Base-by-base conservation (phyloP, 2,113 vertebrate genomes). In the Psilopogon haemacephalus region DNA sequence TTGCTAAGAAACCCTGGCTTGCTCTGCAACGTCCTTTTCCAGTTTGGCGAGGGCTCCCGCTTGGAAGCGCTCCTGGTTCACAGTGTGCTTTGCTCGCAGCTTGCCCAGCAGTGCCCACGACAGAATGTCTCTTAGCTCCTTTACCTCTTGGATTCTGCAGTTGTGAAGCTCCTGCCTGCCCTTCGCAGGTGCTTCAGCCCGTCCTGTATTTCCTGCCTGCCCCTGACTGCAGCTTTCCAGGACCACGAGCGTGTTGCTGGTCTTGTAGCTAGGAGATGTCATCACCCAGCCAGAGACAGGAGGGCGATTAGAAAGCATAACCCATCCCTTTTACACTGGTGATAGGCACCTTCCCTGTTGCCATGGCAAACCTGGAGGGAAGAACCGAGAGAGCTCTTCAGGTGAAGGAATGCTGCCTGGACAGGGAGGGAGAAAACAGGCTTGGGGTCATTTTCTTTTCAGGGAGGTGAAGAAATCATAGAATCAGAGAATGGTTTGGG, bases 1-100 rank as follows among this genome's bases (percentile, higher is more conserved):
- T 94, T 96, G 95, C 94, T 95, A 94, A 76, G 93, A 86, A 92
- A 94, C 94, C 73, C 56, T 83, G 85, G 52, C 81, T 76, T 27
- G 76, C 38, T 85, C 60, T 3, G 8, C 2, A 9, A 13, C 15
- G 74, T 69, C 90, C 88, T 68, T 65, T 46, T 33, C 35, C 85
- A 71, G 38, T 70, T 81, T 35, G 44, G 85, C 3, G 2, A 67
- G 79, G 32, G 52, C 27, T 40, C 65, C 65, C 54, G 44, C 1
- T 10, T 78, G 83, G 74, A 42, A 54, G 28, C 2, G 1, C 52
- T 84, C 0, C 54, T 55, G 54, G 15, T 54, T 28, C 27, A 28
- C 27, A 27, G 0, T 21, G 52, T 50, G 48, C 48, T 50, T 24
- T 24, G 23, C 48, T 50, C 5, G 23, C 48, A 50, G 48, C 48